A percentile compares a stretch with the other conserved stretches of the same genome.
Evolutionary conservation across 2,797 vertebrate species (phyloP).

Genomic region (Tarsius wallacei): DNA sequence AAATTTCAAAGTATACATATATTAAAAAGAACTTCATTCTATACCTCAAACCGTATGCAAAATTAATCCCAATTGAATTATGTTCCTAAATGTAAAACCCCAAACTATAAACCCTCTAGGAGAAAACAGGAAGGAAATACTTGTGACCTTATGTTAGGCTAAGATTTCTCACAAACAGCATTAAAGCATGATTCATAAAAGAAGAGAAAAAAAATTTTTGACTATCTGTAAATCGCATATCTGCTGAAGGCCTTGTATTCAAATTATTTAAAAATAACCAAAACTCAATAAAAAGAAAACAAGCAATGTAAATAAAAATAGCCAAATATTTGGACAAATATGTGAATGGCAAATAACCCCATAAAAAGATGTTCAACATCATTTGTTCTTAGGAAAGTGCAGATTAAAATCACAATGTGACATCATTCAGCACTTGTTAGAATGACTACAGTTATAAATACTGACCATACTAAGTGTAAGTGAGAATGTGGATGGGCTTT

Average conservation of each 20-base stretch:
- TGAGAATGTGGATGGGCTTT: not conserved
- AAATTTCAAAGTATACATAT: not conserved
- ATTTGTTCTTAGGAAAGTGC: not conserved
- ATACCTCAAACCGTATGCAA: not conserved
- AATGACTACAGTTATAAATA: not conserved
- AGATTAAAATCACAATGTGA: not conserved
- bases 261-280: constrained; percentile 33
- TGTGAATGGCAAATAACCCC: not conserved
- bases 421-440: not conserved
- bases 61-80: not conserved
- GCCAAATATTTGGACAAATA: not conserved
- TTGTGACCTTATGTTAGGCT: not conserved
- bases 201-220: not conserved
- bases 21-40: not conserved
- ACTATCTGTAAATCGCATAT: not conserved
- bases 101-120: not conserved
- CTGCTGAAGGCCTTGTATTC: not conserved
- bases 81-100: not conserved
- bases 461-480: not conserved
- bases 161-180: not conserved
- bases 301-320: constrained; percentile 21
- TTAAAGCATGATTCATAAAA: not conserved
- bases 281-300: not conserved
- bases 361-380: not conserved
- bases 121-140: not conserved